Evolutionary conservation across 2,113 vertebrate genomes (phyloP).

Genomic region (Corapipo altera): DNA sequence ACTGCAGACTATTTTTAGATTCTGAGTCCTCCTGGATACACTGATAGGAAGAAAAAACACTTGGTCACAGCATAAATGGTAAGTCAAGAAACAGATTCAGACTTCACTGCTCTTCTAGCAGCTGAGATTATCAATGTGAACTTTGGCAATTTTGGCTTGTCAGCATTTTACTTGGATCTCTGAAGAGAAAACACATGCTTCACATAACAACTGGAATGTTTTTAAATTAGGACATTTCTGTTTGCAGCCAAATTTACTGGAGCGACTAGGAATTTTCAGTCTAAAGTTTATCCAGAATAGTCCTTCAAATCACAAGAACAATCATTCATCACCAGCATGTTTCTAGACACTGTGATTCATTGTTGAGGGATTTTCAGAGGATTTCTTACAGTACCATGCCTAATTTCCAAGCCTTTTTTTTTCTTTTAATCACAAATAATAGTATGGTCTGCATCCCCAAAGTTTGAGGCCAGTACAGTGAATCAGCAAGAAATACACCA

Average conservation of each 20-base stretch:
- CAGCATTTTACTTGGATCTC: constrained; percentile 1
- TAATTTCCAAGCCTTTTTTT: not conserved
- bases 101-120: not conserved
- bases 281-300: constrained; percentile 12
- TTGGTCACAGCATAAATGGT: not conserved
- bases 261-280: not conserved
- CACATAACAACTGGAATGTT: constrained; percentile 26
- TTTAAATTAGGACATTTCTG: constrained; percentile 16
- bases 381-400: not conserved
- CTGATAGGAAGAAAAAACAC: not conserved
- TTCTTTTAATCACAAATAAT: not conserved
- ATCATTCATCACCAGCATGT: not conserved
- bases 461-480: not conserved
- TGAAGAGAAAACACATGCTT: constrained; percentile 39
- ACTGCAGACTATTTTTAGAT: not conserved
- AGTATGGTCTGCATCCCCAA: not conserved
- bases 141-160: not conserved
- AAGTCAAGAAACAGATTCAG: not conserved
- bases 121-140: not conserved
- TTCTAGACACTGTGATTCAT: not conserved
- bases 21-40: not conserved
- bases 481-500: not conserved
- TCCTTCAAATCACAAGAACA: constrained; percentile 20
- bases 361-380: not conserved
- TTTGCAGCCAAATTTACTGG: constrained; percentile 2